Evolutionary conservation across 2,888 invertebrate genomes (phyloP), one percentile per base, ranked within the genome.

Genomic region (Hydroisotoma schaefferi): DNA sequence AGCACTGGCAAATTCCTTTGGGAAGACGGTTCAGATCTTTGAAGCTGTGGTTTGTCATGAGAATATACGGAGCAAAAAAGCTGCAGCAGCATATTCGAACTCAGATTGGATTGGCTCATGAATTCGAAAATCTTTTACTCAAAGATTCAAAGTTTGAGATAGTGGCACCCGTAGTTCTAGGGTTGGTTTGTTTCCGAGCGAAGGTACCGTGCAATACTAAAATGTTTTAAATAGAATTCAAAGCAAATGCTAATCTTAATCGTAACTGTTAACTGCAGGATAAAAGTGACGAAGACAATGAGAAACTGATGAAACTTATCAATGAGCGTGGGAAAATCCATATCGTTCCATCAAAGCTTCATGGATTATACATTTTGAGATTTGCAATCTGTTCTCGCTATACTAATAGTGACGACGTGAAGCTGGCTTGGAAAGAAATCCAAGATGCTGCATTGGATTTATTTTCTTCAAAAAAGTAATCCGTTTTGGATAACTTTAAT

Each of bases 1-100:
- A 85, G 78, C 95, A 97, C 75, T 97, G 94, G 95, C 94, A 95
- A 80, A 94, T 97, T 68, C 94, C 95, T 4, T 78, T 97, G 29
- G 95, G 97, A 0, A 83, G 97, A 64, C 83, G 95, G 69, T 97
- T 97, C 79, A 83, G 97, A 60, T 85, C 95, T 0, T 79, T 97
- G 25, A 97, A 97, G 76, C 78, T 97, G 22, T 97, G 97, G 97
- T 97, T 97, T 75, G 95, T 95, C 0, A 78, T 97, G 66, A 82
- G 97, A 58, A 79, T 93, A 52, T 94, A 90, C 74, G 97, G 97
- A 0, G 82, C 91, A 0, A 87, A 89, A 75, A 90, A 92, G 74
- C 80, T 98, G 0, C 93, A 94, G 75, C 85, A 85, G 6, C 84
- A 86, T 75, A 94, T 97, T 57, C 83, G 94, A 70, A 87, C 87